A percentile compares a stretch with the other conserved stretches of the same genome.
These are phyloP conservation scores for Gobionotothen gibberifrons DNA, from an alignment of 2,797 vertebrate species.

Conservation along the genomic window DNA sequence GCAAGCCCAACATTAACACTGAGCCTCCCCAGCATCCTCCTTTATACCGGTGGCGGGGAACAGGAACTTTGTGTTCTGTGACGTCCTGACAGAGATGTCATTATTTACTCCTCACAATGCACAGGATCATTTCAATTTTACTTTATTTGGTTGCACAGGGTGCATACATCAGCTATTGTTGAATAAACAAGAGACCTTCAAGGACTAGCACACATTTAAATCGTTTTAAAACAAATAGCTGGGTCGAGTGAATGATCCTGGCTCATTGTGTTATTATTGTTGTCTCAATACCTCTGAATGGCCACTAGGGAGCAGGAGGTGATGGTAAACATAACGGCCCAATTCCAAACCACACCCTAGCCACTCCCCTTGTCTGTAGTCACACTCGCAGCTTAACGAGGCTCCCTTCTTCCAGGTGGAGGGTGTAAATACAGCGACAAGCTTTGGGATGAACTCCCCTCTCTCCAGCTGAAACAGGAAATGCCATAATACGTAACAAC, in stretches of 20 bases:
- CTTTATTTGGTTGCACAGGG: neutral
- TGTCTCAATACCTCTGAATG: constrained; percentile 9
- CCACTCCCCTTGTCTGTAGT: no score
- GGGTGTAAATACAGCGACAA: no score
- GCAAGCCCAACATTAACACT: constrained; percentile 33
- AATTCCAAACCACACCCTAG: no score
- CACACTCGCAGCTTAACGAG: no score
- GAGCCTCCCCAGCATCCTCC: constrained; percentile 53
- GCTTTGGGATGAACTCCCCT: no score
- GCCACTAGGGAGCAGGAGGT: constrained; percentile 54
- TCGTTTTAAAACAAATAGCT: neutral
- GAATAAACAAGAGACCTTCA: neutral
- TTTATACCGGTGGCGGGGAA: constrained; percentile 63
- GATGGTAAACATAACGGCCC: neutral
- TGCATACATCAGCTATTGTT: neutral
- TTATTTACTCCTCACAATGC: neutral
- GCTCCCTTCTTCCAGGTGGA: no score
- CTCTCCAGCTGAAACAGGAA: no score
- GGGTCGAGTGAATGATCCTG: neutral
- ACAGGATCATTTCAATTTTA: neutral
- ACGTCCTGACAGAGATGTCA: constrained; percentile 50
- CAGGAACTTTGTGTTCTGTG: constrained; percentile 61
- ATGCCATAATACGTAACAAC: no score
- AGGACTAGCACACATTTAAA: neutral
- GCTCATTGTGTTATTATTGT: neutral